phyloP scores from a whole-genome alignment of 92 coral and sea anemone species.

The Parazoanthus swiftii region DNA sequence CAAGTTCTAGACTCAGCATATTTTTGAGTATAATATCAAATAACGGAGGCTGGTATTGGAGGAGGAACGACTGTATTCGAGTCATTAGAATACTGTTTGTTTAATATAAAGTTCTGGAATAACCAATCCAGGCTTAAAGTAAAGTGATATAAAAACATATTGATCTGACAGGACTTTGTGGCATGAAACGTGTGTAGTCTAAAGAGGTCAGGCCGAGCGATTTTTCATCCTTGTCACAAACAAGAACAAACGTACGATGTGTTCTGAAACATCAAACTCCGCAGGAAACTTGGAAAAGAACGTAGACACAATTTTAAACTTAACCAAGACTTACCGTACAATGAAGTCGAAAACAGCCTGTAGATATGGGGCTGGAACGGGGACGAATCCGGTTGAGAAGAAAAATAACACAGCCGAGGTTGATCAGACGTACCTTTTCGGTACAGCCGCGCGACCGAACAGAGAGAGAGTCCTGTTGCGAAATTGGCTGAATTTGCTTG shows the following conservation, averaged over 20 bases:
- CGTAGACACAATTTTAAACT: background rate
- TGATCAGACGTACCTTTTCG: background rate
- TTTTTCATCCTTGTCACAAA: background rate
- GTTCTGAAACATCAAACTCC: background rate
- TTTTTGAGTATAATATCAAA: too few relatives aligned
- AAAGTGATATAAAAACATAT: background rate
- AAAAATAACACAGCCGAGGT: conserved; percentile 18
- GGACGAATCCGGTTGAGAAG: background rate
- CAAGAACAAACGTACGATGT: background rate
- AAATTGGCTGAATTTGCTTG: background rate
- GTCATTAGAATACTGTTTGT: background rate
- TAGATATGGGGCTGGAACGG: background rate
- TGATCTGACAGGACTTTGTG: too few relatives aligned
- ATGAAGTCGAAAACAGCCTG: background rate
- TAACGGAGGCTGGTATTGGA: background rate
- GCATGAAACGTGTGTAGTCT: too few relatives aligned
- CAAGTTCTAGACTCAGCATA: background rate
- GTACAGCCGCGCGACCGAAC: background rate
- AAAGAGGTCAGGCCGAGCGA: too few relatives aligned
- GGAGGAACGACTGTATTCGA: background rate
- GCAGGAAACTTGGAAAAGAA: background rate
- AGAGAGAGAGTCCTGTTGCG: background rate
- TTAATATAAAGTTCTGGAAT: background rate
- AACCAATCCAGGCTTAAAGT: background rate
- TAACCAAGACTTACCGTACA: background rate